These are phyloP conservation scores for Drosophila nasuta DNA, from an alignment of 1,140 invertebrate genomes.

Conservation along the genomic window DNA sequence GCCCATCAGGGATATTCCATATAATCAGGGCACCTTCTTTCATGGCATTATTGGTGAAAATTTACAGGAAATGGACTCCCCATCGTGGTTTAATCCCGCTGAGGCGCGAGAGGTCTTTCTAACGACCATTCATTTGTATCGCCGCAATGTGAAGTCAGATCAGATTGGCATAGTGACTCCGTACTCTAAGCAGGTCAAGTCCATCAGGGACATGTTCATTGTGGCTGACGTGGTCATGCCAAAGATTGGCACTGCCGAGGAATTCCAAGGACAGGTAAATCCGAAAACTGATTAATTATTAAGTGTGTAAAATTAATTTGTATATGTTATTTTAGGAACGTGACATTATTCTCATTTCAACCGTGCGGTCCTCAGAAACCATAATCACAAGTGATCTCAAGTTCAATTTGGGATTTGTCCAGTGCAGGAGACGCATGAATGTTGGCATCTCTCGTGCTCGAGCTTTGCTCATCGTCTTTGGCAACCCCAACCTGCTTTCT, in stretches of 20 bases:
- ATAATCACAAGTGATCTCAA: slow-evolving; percentile 86
- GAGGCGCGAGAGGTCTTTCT: slow-evolving; percentile 90
- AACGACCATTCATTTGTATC: slow-evolving; percentile 88
- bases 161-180: slow-evolving; percentile 97
- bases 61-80: slow-evolving; percentile 89
- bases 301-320: too few species aligned
- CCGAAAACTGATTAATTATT: neutral
- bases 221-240: slow-evolving; percentile 89
- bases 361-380: slow-evolving; percentile 89
- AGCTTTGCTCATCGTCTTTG: slow-evolving; percentile 90
- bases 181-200: slow-evolving; percentile 94
- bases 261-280: slow-evolving; percentile 93
- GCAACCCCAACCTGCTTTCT: slow-evolving; percentile 91
- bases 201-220: slow-evolving; percentile 64
- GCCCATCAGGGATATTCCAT: slow-evolving; percentile 48
- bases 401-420: slow-evolving; percentile 91
- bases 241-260: slow-evolving; percentile 97
- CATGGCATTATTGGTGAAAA: slow-evolving; percentile 93
- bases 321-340: slow-evolving; percentile 88
- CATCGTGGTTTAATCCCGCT: slow-evolving; percentile 95
- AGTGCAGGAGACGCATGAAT: slow-evolving; percentile 92
- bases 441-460: slow-evolving; percentile 94
- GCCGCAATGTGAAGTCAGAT: slow-evolving; percentile 86
- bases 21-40: slow-evolving; percentile 91
- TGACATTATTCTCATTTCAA: slow-evolving; percentile 93